Evolutionary conservation across 2,797 vertebrate species (phyloP), one percentile per base, ranked within the genome.

Genomic region (Nyctibius grandis): DNA sequence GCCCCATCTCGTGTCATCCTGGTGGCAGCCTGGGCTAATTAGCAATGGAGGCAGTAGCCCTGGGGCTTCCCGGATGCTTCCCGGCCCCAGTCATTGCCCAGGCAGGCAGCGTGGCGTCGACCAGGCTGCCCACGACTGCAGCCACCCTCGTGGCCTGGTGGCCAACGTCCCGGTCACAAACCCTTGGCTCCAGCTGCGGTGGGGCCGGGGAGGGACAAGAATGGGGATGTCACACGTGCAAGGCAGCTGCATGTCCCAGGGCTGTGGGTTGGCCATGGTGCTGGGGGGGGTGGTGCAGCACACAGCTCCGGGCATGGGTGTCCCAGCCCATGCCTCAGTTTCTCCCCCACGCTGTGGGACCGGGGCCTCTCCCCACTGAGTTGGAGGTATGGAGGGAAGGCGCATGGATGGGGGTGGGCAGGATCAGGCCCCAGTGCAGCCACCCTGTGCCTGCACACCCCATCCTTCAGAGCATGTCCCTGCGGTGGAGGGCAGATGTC

Each of bases 61-160:
- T 12, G 28, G 5, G 29, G 28, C 38, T 60, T 64, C 48, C 57
- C 48, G 15, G 70, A 25, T 53, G 20, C 20, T 75, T 38, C 54
- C n/a, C 0, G 0, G 8, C 8, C 48, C 0, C 4, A 38, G 44
- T 68, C 16, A 18, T 11, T 0, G 23, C 33, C 26, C 54, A n/a
- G 44, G 1, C 0, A 63, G 48, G 26, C 64, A 25, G 45, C 4
- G 2, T 19, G 36, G 31, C 69, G 25, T 5, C 4, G 14, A 12
- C 38, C 0, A 0, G 18, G 19, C 81, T 73, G 64, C 23, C 15
- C 6, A 7, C 0, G 1, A 3, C 34, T 16, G 4, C 64, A 38
- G 61, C 29, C 6, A 1, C 21, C 16, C 36, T 15, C 14, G 0
- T 25, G 2, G n/a, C n/a, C n/a, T n/a, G n/a, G n/a, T n/a, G 33